phyloP scores from a whole-genome alignment of 2,888 invertebrate species.

The Oegoconia quadripuncta region DNA sequence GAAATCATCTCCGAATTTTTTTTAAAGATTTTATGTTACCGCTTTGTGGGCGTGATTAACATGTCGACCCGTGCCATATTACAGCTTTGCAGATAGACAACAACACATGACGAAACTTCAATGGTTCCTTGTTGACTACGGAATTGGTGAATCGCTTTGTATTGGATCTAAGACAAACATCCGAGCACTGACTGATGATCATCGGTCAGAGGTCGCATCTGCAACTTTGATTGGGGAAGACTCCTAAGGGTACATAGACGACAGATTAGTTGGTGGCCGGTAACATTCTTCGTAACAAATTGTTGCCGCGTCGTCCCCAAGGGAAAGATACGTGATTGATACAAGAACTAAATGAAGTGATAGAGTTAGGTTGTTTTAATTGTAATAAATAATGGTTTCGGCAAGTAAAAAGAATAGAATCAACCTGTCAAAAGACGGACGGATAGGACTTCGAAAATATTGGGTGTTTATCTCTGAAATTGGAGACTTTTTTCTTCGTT shows the following conservation, averaged over 20 bases:
- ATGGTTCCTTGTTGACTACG: no score
- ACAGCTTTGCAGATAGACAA: no score
- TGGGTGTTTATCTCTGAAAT: no score
- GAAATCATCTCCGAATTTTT: no score
- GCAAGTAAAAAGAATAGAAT: no score
- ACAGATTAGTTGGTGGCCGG: conserved; percentile 52
- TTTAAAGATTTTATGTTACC: no score
- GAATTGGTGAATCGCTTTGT: not conserved
- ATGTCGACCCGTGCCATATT: no score
- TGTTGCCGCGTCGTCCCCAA: conserved; percentile 26
- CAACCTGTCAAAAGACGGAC: no score
- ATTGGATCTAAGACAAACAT: conserved; percentile 6
- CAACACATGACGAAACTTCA: no score
- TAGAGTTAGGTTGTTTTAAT: not conserved
- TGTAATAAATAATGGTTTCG: conserved; percentile 9
- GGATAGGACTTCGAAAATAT: no score
- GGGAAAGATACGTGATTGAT: conserved; percentile 29
- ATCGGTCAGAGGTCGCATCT: conserved; percentile 60
- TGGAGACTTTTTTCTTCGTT: no score
- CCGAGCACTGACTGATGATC: conserved; percentile 35
- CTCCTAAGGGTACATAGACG: conserved; percentile 32
- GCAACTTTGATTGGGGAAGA: conserved; percentile 64
- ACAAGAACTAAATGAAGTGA: conserved; percentile 1
- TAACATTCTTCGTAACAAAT: conserved; percentile 31
- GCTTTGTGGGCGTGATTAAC: no score